Evolutionary conservation across 1,140 invertebrate genomes (phyloP).

Genomic region (Drosophila nigromelanica): DNA sequence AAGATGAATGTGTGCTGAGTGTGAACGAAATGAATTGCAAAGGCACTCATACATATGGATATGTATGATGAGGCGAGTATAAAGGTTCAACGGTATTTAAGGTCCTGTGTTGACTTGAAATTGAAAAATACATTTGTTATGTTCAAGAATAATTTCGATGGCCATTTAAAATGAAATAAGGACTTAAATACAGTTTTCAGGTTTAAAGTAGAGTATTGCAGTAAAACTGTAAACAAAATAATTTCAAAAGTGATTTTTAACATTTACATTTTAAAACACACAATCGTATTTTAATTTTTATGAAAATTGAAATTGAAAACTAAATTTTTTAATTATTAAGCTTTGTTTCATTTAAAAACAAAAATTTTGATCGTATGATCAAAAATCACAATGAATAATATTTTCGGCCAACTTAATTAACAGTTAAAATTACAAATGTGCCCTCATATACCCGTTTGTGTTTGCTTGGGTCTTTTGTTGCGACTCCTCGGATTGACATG

Average conservation of each 20-base stretch:
- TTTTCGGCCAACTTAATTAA: neutral
- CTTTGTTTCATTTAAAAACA: too few relatives aligned
- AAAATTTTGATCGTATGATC: too few relatives aligned
- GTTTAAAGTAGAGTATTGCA: too few relatives aligned
- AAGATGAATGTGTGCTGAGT: constrained; percentile 43
- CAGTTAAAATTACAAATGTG: neutral
- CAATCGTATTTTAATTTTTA: too few relatives aligned
- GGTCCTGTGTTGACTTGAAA: constrained; percentile 12
- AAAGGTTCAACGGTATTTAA: constrained; percentile 19
- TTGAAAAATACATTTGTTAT: constrained; percentile 14
- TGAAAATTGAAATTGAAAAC: too few relatives aligned
- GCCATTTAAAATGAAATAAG: constrained; percentile 1
- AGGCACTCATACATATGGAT: neutral
- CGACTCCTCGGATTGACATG: constrained; percentile 37
- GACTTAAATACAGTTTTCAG: too few relatives aligned
- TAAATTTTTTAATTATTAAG: too few relatives aligned
- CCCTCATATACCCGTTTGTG: neutral
- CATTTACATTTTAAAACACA: too few relatives aligned
- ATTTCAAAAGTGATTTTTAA: too few relatives aligned
- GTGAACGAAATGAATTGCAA: constrained; percentile 39
- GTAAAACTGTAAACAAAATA: too few relatives aligned
- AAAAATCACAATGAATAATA: too few relatives aligned
- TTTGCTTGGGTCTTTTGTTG: constrained; percentile 5
- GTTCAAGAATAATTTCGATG: neutral
- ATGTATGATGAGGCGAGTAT: neutral